Evolutionary conservation across 2,113 vertebrate genomes (phyloP).

Genomic region (Struthio camelus): DNA sequence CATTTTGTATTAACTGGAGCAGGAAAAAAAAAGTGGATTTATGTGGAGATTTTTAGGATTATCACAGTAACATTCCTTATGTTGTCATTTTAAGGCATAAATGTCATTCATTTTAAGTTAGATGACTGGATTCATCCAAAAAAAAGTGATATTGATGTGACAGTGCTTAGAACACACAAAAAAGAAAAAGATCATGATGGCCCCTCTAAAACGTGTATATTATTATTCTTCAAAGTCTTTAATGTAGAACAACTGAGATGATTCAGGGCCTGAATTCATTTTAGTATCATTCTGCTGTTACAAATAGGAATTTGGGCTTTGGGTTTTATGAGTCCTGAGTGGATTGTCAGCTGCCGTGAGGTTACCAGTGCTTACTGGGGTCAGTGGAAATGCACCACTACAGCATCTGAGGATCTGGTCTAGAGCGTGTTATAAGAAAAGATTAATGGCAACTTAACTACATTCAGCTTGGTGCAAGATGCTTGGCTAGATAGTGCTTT

Average conservation of each 20-base stretch:
- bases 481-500: accelerated
- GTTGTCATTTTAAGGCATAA: not conserved
- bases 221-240: not conserved
- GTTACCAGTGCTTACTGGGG: not conserved
- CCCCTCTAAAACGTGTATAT: not conserved
- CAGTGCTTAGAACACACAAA: not conserved
- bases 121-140: no score
- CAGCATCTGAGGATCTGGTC: not conserved
- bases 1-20: not conserved
- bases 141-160: not conserved
- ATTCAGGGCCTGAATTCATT: not conserved
- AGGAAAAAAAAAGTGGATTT: not conserved
- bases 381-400: not conserved
- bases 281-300: not conserved
- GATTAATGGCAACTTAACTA: not conserved
- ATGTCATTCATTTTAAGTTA: not conserved
- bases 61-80: not conserved
- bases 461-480: accelerated
- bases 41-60: not conserved
- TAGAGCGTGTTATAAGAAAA: not conserved
- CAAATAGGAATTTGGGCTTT: not conserved
- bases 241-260: not conserved
- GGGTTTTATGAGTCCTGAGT: not conserved
- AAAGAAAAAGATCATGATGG: not conserved
- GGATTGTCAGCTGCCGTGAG: not conserved